Evolutionary conservation across 2,113 vertebrate species (phyloP).

Genomic region (Grammomys dolichurus): DNA sequence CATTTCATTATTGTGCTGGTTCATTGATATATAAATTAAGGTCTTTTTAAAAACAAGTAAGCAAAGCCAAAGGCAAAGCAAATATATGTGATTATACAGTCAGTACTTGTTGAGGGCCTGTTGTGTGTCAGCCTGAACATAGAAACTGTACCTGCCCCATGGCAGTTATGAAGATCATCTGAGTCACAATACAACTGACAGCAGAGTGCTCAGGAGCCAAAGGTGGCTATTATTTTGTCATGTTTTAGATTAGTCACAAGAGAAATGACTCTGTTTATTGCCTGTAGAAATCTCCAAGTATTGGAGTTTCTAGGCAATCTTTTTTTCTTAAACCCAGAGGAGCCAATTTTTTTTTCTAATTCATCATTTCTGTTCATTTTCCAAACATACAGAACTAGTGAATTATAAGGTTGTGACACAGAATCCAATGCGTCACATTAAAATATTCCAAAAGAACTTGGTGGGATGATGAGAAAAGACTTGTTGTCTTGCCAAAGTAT

Average conservation of each 20-base stretch:
- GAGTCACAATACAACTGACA: background rate
- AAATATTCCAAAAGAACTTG: slow-evolving; percentile 1
- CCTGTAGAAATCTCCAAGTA: background rate
- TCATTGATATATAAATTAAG: background rate
- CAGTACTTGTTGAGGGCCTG: background rate
- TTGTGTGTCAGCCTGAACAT: background rate
- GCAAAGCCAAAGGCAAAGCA: background rate
- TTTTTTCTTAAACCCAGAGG: background rate
- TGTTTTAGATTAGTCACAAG: background rate
- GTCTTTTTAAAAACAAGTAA: background rate
- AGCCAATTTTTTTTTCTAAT: background rate
- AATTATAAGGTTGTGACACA: background rate
- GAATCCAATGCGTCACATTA: background rate
- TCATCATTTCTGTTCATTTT: slow-evolving; percentile 50
- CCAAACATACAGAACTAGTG: background rate
- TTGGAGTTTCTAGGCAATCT: slow-evolving; percentile 21
- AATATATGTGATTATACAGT: background rate
- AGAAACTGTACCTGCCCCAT: background rate
- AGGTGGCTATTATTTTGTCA: background rate
- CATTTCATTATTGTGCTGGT: slow-evolving; percentile 5
- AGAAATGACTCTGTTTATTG: background rate
- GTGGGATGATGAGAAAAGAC: background rate
- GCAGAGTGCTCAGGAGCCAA: background rate
- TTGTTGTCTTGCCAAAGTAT: background rate
- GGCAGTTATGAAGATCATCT: background rate